Base-by-base conservation (phyloP, 2,888 invertebrate genomes). In the Anoplius nigerrimus region DNA sequence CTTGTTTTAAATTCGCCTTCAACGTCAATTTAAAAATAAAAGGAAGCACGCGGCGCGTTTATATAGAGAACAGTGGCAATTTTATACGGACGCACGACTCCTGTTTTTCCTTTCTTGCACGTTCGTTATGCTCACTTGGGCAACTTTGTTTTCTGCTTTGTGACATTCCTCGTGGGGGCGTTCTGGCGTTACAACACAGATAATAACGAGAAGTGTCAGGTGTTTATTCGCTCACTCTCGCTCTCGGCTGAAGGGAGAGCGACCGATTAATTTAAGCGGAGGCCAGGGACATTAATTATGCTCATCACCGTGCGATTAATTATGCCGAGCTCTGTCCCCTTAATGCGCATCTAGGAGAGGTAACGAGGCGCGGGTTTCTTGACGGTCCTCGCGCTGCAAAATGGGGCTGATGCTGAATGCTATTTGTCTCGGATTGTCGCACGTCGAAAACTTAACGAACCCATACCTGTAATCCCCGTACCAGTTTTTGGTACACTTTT, bases 211-310 rank as follows among this genome's bases (percentile, higher is more conserved):
- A 48, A 3, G 48, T n/a, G 16, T 4, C 20, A 42, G n/a, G n/a
- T 13, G 34, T 13, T 34, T 34, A 34, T 34, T 34, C 34, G 16
- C 52, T 52, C 13, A 20, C 52, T 52, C 52, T 52, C 52, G 4
- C 52, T 18, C 52, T 5, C 52, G 13, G 5, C 1, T 16, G 52
- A 11, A 3, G 34, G 34, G 6, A 34, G 34, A 34, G 34, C 34
- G 11, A 4, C 22, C 71, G 76, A 78, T 80, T 79, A 77, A 79
- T 81, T 79, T 71, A 63, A 43, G 59, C 57, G 24, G 54, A 65
- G 66, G 70, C 67, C 63, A 52, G 66, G 74, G 69, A 80, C 76
- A 71, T 79, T 81, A 78, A 80, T 79, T 80, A 77, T 67, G 55
- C 66, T 69, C 75, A 69, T 76, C 72, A 71, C 69, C 55, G 63